Conservation (phyloP, 2,113 vertebrate species). For the Philantomba maxwellii region DNA sequence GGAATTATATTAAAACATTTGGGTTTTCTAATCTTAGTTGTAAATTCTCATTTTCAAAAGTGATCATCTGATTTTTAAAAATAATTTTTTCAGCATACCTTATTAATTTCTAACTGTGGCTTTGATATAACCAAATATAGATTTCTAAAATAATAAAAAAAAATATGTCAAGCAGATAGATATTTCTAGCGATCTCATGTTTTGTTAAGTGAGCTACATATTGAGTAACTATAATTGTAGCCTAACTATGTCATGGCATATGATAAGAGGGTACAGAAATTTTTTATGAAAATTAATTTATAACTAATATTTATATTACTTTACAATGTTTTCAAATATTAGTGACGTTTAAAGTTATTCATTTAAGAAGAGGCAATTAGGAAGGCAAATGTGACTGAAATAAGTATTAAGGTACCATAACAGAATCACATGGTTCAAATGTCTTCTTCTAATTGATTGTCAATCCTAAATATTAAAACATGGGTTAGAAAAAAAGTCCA, state of each 20-base stretch:
- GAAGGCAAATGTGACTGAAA: background rate
- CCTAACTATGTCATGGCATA: background rate
- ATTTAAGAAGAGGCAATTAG: background rate
- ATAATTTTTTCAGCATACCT: background rate
- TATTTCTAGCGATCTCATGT: background rate
- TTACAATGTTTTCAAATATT: background rate
- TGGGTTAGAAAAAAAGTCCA: background rate
- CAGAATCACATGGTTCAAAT: background rate
- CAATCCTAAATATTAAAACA: background rate
- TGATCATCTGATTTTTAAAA: constrained; percentile 11
- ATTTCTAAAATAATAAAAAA: background rate
- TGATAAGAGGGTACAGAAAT: background rate
- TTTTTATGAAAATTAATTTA: background rate
- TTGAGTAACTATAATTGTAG: background rate
- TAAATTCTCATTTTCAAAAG: background rate
- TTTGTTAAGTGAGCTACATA: background rate
- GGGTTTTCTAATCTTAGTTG: background rate
- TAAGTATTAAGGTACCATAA: background rate
- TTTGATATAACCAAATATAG: background rate
- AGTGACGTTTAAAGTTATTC: background rate
- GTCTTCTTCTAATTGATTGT: background rate
- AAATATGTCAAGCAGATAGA: background rate
- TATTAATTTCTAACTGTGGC: background rate
- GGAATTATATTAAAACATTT: background rate
- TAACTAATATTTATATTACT: background rate